Conservation (phyloP, 2,888 invertebrate genomes). For the Drosophila borealis region DNA sequence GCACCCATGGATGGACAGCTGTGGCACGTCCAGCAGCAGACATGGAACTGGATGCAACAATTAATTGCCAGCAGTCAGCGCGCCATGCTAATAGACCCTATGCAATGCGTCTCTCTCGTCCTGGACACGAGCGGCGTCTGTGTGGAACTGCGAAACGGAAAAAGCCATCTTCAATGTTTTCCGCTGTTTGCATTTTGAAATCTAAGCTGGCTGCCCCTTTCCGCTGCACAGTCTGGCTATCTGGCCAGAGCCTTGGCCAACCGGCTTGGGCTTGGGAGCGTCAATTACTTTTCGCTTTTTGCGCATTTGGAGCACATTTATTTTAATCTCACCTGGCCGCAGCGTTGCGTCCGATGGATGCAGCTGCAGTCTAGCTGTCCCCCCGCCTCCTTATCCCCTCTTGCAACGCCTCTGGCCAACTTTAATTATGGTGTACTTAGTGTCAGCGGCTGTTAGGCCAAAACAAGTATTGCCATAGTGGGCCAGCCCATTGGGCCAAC, state of each 20-base stretch:
- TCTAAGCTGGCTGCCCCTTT: conserved; percentile 56
- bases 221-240: not conserved
- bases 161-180: conserved; percentile 69
- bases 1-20: conserved; percentile 51
- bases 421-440: conserved; percentile 78
- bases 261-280: conserved; percentile 57
- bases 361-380: conserved; percentile 25
- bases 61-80: conserved; percentile 70
- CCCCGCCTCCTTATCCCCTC: not conserved
- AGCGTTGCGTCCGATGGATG: conserved; percentile 43
- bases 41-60: conserved; percentile 22
- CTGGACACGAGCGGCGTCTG: no score
- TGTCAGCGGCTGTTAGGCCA: conserved; percentile 74
- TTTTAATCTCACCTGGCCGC: conserved; percentile 78
- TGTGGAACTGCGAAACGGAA: no score
- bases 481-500: conserved; percentile 8
- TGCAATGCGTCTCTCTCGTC: conserved; percentile 1
- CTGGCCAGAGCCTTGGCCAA: conserved; percentile 27
- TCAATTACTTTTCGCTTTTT: conserved; percentile 81
- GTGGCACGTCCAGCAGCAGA: conserved; percentile 25
- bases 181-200: conserved; percentile 77
- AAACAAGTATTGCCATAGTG: conserved; percentile 60
- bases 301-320: conserved; percentile 81
- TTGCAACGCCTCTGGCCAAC: conserved; percentile 26
- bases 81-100: conserved; percentile 72